These are phyloP conservation scores for Nycteola revayana DNA, from an alignment of 2,888 invertebrate species.

Conservation along the genomic window DNA sequence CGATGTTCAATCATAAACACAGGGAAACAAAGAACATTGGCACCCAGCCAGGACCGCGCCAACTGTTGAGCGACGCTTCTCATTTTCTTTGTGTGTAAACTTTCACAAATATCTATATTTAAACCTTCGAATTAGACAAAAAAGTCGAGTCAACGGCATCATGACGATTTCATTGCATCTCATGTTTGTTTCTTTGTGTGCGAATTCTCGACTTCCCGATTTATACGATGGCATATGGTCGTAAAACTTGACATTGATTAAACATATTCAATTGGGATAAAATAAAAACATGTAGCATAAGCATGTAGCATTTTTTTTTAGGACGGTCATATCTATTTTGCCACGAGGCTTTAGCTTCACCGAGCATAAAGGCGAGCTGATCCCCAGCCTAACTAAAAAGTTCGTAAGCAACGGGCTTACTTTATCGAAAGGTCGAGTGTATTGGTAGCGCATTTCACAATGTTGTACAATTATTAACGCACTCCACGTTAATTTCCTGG, in stretches of 20 bases:
- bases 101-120: slow-evolving; percentile 37
- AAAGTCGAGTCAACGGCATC: slow-evolving; percentile 51
- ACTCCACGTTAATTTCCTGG: no score
- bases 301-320: no score
- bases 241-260: slow-evolving; percentile 33
- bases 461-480: no score
- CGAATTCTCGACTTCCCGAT: slow-evolving; percentile 10
- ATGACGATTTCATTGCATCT: slow-evolving; percentile 1
- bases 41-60: slow-evolving; percentile 47
- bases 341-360: no score
- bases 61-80: slow-evolving; percentile 38
- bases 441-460: no score
- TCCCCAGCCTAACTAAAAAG: no score
- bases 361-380: no score
- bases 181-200: slow-evolving; percentile 30
- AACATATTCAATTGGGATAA: slow-evolving; percentile 19
- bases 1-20: slow-evolving; percentile 51
- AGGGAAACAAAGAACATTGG: slow-evolving; percentile 66
- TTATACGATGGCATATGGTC: slow-evolving; percentile 5
- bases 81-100: slow-evolving; percentile 64
- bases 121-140: slow-evolving; percentile 25
- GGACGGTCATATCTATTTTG: no score
- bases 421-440: no score
- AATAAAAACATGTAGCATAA: not conserved
- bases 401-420: no score